These are phyloP conservation scores for Brassicogethes aeneus DNA, from an alignment of 2,888 invertebrate species.

Conservation along the genomic window DNA sequence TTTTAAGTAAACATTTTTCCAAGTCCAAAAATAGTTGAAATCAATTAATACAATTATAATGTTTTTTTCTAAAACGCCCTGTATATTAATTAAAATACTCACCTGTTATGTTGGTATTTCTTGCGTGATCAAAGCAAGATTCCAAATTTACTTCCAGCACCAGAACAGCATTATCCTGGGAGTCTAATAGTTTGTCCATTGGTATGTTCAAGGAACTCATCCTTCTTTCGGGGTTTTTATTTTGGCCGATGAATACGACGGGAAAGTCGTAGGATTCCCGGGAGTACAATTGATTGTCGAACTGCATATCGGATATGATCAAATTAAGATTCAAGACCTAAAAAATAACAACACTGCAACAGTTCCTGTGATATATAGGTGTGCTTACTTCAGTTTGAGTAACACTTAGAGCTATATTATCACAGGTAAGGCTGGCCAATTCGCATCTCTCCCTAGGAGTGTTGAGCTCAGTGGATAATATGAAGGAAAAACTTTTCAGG, in stretches of 20 bases:
- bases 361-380: background rate
- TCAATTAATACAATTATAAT: no score
- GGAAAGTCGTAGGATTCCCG: constrained; percentile 80
- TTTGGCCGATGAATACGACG: constrained; percentile 61
- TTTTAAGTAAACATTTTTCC: no score
- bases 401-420: constrained; percentile 34
- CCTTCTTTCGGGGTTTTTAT: constrained; percentile 34
- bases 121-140: constrained; percentile 32
- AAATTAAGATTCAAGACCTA: constrained; percentile 38
- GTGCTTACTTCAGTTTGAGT: constrained; percentile 30
- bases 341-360: constrained; percentile 10
- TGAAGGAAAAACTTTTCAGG: constrained; percentile 41
- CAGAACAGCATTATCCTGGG: constrained; percentile 34
- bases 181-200: constrained; percentile 36
- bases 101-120: constrained; percentile 28
- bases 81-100: constrained; percentile 7
- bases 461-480: constrained; percentile 42
- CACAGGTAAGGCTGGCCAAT: constrained; percentile 41
- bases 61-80: no score
- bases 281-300: constrained; percentile 77
- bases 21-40: no score
- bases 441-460: constrained; percentile 39
- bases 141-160: constrained; percentile 40
- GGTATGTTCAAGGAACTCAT: constrained; percentile 35
- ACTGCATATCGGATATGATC: constrained; percentile 58